Evolutionary conservation across 1,140 invertebrate genomes (phyloP).

Genomic region (Pseudomyrmex sp.): DNA sequence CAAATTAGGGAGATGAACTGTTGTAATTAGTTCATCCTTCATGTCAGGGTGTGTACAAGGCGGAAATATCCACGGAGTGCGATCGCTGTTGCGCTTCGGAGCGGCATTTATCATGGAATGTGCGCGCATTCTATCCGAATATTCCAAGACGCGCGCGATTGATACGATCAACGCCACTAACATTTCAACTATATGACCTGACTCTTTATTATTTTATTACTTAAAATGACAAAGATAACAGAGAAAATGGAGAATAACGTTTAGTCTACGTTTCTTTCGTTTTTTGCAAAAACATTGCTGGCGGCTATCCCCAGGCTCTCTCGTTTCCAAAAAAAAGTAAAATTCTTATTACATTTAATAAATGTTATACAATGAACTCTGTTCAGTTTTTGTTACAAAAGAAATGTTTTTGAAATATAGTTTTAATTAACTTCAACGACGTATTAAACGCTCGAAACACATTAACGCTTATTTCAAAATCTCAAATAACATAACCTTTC

Average conservation of each 20-base stretch:
- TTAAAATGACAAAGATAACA: not conserved
- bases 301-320: too few relatives aligned
- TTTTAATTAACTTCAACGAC: too few relatives aligned
- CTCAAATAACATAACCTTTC: too few relatives aligned
- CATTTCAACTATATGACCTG: not conserved
- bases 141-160: not conserved
- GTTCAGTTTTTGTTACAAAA: too few relatives aligned
- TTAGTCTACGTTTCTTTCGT: not conserved
- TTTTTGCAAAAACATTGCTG: too few relatives aligned
- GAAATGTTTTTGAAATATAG: too few relatives aligned
- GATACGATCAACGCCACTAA: not conserved
- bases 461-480: too few relatives aligned
- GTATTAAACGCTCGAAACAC: too few relatives aligned
- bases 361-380: too few relatives aligned
- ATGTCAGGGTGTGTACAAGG: not conserved
- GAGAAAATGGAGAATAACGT: not conserved
- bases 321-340: too few relatives aligned
- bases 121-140: not conserved
- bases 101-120: slow-evolving; percentile 15
- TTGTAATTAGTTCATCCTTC: slow-evolving; percentile 61
- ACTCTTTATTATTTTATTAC: not conserved
- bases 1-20: slow-evolving; percentile 64
- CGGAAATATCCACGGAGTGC: slow-evolving; percentile 18
- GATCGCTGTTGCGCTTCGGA: not conserved
- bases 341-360: too few relatives aligned